phyloP scores from a whole-genome alignment of 2,797 vertebrate genomes.

The Gadopsis bispinosus region DNA sequence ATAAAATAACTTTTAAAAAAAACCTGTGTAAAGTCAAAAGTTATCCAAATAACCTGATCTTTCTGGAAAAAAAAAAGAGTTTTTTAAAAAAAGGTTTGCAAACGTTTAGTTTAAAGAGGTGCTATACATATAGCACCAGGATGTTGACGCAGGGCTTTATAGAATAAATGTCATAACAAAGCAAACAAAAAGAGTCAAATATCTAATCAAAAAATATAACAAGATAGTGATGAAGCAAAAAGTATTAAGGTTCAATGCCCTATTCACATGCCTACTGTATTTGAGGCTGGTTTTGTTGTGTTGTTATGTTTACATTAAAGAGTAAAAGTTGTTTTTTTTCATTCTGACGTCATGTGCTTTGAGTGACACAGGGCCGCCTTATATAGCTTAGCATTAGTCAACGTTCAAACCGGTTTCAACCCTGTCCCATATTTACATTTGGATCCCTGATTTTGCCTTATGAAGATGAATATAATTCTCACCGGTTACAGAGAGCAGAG shows the following conservation, averaged over 20 bases:
- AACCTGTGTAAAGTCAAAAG: slow-evolving; percentile 16
- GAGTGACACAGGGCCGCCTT: slow-evolving; percentile 13
- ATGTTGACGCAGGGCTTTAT: not conserved
- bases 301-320: not conserved
- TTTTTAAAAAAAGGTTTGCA: slow-evolving; percentile 8
- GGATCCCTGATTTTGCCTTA: slow-evolving; percentile 1
- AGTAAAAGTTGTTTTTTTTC: not conserved
- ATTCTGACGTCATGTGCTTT: not conserved
- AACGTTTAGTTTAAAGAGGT: slow-evolving; percentile 28
- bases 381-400: slow-evolving; percentile 8
- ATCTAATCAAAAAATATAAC: no score
- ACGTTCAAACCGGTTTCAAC: not conserved
- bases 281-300: not conserved
- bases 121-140: not conserved
- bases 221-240: not conserved
- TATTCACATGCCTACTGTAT: not conserved
- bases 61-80: slow-evolving; percentile 18
- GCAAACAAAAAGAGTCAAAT: no score
- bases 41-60: slow-evolving; percentile 27
- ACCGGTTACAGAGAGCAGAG: slow-evolving; percentile 91
- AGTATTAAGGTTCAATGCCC: no score
- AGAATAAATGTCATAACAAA: not conserved
- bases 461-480: slow-evolving; percentile 45
- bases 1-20: not conserved
- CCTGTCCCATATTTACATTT: not conserved